Evolutionary conservation across 2,888 invertebrate species (phyloP).

Genomic region (Glaucopsyche alexis): DNA sequence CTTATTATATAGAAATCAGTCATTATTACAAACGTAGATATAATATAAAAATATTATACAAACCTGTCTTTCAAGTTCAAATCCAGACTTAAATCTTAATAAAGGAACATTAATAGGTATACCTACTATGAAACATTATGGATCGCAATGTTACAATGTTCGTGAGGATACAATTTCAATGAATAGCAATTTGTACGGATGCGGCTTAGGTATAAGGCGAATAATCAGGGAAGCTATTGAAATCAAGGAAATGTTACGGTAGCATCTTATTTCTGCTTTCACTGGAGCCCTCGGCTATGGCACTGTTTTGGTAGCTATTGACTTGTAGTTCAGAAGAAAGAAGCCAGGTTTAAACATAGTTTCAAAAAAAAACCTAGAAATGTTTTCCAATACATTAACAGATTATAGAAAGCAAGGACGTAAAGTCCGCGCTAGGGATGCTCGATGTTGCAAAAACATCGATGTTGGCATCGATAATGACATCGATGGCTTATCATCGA

Average conservation of each 20-base stretch:
- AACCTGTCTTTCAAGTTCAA: too few relatives aligned
- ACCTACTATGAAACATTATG: not conserved
- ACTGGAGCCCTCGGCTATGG: not conserved
- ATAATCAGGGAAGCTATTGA: slow-evolving; percentile 23
- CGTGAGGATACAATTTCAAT: not conserved
- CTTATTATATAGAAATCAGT: too few relatives aligned
- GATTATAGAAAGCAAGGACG: too few relatives aligned
- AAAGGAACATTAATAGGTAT: too few relatives aligned
- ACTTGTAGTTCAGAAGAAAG: not conserved
- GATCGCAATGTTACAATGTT: not conserved
- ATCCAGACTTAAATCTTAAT: too few relatives aligned
- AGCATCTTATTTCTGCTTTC: not conserved
- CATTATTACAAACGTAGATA: too few relatives aligned
- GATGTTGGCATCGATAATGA: too few relatives aligned
- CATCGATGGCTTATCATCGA: too few relatives aligned
- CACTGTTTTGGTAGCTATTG: not conserved
- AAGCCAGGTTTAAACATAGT: not conserved
- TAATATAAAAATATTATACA: too few relatives aligned
- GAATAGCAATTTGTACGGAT: not conserved
- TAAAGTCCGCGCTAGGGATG: too few relatives aligned
- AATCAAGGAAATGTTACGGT: slow-evolving; percentile 9
- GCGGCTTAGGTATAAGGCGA: slow-evolving; percentile 1
- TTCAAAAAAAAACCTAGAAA: not conserved
- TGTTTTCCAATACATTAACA: too few relatives aligned
- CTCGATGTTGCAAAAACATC: too few relatives aligned